Percentiles rank a stretch among this genome's conserved stretches.
phyloP scores from a whole-genome alignment of 2,888 invertebrate genomes.

The Elaeidobius kamerunicus region DNA sequence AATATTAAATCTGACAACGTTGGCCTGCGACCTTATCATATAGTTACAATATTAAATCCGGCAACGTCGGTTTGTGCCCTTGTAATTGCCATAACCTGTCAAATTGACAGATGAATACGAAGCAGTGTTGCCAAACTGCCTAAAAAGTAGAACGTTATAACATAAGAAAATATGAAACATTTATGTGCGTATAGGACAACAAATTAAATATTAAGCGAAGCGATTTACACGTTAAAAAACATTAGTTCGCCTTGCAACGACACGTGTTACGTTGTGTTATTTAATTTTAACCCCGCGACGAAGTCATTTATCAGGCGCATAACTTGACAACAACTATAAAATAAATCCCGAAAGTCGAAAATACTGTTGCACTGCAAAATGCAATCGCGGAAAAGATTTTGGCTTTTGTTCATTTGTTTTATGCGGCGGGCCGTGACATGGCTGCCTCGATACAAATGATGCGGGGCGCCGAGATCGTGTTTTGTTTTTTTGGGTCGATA shows the following conservation, averaged over 20 bases:
- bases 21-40: too few species aligned
- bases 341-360: conserved; percentile 23
- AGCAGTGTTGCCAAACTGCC: too few species aligned
- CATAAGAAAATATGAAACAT: too few species aligned
- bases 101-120: too few species aligned
- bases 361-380: conserved; percentile 17
- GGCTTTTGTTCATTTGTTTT: conserved; percentile 25
- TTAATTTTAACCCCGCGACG: conserved; percentile 13
- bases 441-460: conserved; percentile 16
- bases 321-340: conserved; percentile 20
- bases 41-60: too few species aligned
- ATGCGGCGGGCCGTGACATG: conserved; percentile 16
- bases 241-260: conserved; percentile 7
- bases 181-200: too few species aligned
- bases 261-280: conserved; percentile 10
- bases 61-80: too few species aligned
- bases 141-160: too few species aligned
- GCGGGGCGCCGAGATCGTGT: conserved; percentile 6
- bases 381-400: conserved; percentile 26
- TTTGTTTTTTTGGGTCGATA: too few species aligned
- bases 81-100: too few species aligned
- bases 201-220: conserved; percentile 12
- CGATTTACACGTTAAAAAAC: conserved; percentile 3
- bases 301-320: conserved; percentile 23
- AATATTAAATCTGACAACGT: too few species aligned